Base-by-base conservation (phyloP, 2,888 invertebrate genomes). In the Frankliniella intonsa region DNA sequence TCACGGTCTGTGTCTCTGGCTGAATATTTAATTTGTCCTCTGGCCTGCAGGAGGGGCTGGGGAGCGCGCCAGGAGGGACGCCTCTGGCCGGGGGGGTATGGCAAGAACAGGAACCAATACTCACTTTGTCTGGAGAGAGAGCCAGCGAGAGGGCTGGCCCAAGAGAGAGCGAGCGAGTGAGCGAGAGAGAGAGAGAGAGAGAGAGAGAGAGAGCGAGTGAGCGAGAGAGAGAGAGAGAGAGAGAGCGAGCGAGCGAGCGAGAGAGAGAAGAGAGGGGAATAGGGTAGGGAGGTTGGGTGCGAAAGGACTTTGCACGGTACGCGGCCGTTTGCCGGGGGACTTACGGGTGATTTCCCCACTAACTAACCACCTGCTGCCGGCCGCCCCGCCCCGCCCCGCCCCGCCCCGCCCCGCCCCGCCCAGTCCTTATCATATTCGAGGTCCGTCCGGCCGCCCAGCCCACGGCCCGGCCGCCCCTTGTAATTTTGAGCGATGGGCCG, bases 291-390 rank as follows among this genome's bases (percentile, higher is more conserved):
- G 38, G 38, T 38, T 2, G 38, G 38, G 38, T 38, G 38, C 38
- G 38, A 38, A 38, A 38, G 38, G 38, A 38, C 3, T 38, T 38
- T 38, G 38, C 5, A 38, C 38, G 38, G 38, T 38, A 7, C 55
- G 55, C 55, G 19, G 55, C 17, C 55, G 55, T 10, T 19, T 55
- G 55, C 12, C 19, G 55, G 55, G 19, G 55, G 14, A 55, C 55
- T 10, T 19, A 55, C 12, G 17, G 12, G 17, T 22, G n/a, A 19
- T 22, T 5, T 22, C n/a, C n/a, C 69, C 11, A 10, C n/a, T 69
- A 69, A 69, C 69, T 69, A 69, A 69, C 69, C 69, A 69, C 69
- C 69, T 69, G 69, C 19, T 69, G 69, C 69, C 69, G 17, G 55
- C 14, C 55, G 55, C 19, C 55, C 19, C 19, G 55, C 55, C 55